Percentiles rank a stretch among this genome's conserved stretches.
These are phyloP conservation scores for Thamnaconus septentrionalis DNA, from an alignment of 2,113 vertebrate species.

Conservation along the genomic window DNA sequence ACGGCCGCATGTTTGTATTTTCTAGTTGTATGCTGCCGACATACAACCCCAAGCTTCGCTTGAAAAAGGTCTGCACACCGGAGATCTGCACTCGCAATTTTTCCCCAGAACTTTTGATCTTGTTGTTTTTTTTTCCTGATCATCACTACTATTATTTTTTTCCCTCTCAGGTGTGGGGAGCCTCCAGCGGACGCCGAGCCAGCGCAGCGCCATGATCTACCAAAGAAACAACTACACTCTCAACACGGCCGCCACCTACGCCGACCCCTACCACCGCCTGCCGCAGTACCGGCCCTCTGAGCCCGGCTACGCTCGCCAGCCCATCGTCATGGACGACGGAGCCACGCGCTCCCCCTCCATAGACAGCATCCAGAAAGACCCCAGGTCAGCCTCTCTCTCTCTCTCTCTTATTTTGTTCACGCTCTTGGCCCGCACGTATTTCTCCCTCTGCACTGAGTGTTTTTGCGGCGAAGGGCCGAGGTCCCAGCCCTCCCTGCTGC, in stretches of 20 bases:
- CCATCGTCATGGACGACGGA: constrained; percentile 78
- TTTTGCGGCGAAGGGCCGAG: too few species aligned
- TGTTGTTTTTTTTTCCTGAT: constrained; percentile 1
- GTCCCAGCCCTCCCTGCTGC: too few species aligned
- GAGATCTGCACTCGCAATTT: constrained; percentile 2
- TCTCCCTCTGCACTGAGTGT: too few species aligned
- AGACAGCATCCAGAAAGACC: constrained; percentile 98
- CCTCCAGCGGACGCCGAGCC: constrained; percentile 91
- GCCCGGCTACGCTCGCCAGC: constrained; percentile 76
- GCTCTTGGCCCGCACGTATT: background rate
- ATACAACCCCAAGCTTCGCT: constrained; percentile 3
- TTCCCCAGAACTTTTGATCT: background rate
- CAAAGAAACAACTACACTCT: constrained; percentile 91
- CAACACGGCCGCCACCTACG: constrained; percentile 83
- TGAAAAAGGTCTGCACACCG: background rate
- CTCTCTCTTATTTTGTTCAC: constrained; percentile 1
- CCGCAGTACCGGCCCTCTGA: constrained; percentile 84
- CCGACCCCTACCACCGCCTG: constrained; percentile 83
- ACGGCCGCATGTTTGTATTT: constrained; percentile 45
- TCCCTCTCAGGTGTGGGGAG: constrained; percentile 83
- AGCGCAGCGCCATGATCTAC: constrained; percentile 92
- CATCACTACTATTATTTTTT: constrained; percentile 5
- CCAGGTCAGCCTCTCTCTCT: constrained; percentile 77
- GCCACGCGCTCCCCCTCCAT: constrained; percentile 91
- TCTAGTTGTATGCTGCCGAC: constrained; percentile 17